Evolutionary conservation across 2,888 invertebrate species (phyloP), one percentile per base, ranked within the genome.

Genomic region (Lepas anatifera): DNA sequence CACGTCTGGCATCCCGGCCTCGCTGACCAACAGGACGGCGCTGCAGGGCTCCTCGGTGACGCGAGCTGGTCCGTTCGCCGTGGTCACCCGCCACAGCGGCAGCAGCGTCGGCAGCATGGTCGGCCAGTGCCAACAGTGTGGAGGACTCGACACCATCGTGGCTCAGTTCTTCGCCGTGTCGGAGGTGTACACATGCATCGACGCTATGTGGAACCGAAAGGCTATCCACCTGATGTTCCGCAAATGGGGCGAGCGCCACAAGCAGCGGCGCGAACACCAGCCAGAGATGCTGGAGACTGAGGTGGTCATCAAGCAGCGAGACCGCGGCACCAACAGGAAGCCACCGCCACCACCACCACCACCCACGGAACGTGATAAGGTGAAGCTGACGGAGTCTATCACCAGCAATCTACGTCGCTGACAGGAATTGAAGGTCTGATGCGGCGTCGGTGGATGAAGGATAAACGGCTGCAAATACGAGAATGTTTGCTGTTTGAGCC

Each of bases 281-380:
- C 50, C 50, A 27, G 25, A 22, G 50, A 1, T 16, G 35, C 63
- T 63, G 18, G 63, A 63, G 6, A 63, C 63, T 1, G 35, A 63
- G 35, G 63, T 63, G 63, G 63, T 63, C 32, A 32, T 63, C 3
- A 63, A 63, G 32, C 63, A 63, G 63, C 32, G 50, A 7, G 50
- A 50, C 25, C 50, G 50, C 8, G 50, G 50, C 7, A 95, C 85
- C 68, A 87, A 88, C 22, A 95, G 85, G 35, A 91, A 88, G 71
- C 86, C 84, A 69, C 95, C 95, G 78, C n/a, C n/a, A n/a, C n/a
- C n/a, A n/a, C n/a, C n/a, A n/a, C n/a, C n/a, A n/a, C n/a, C n/a
- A n/a, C n/a, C n/a, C n/a, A n/a, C n/a, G n/a, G n/a, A n/a, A n/a
- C n/a, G n/a, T n/a, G n/a, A n/a, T n/a, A n/a, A n/a, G n/a, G n/a